Conservation (phyloP, 2,113 vertebrate species). For the Melanostigma gelatinosum region DNA sequence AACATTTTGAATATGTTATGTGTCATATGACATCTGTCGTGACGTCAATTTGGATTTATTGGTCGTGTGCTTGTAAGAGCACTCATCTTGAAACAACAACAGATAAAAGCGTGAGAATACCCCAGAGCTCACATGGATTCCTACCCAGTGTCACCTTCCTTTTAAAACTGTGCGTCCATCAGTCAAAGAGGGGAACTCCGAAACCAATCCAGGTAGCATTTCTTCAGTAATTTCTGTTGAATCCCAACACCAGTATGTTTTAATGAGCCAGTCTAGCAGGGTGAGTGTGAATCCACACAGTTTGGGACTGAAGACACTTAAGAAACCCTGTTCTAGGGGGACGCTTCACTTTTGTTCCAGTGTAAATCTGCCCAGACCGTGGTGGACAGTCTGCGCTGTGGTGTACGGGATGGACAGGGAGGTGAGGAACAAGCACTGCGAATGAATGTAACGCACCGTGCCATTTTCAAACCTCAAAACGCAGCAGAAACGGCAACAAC, state of each 20-base stretch:
- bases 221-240: slow-evolving; percentile 53
- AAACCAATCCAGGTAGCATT: slow-evolving; percentile 57
- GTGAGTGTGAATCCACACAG: slow-evolving; percentile 36
- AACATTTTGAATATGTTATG: slow-evolving; percentile 28
- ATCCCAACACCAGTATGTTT: slow-evolving; percentile 40
- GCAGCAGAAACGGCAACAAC: slow-evolving; percentile 67
- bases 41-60: slow-evolving; percentile 52
- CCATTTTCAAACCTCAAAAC: slow-evolving; percentile 80
- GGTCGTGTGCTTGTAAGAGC: slow-evolving; percentile 8
- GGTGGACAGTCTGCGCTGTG: slow-evolving; percentile 18
- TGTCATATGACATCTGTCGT: slow-evolving; percentile 36
- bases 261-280: slow-evolving; percentile 29
- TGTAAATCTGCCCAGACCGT: slow-evolving; percentile 44
- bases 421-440: slow-evolving; percentile 61
- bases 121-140: slow-evolving; percentile 25
- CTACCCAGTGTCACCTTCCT: slow-evolving; percentile 18
- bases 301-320: slow-evolving; percentile 46
- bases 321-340: slow-evolving; percentile 63
- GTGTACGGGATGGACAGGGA: slow-evolving; percentile 13
- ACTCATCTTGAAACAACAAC: slow-evolving; percentile 12
- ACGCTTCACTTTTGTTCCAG: slow-evolving; percentile 52
- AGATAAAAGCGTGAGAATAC: background rate
- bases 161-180: slow-evolving; percentile 27
- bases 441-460: slow-evolving; percentile 84
- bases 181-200: slow-evolving; percentile 19